Evolutionary conservation across 2,797 vertebrate genomes (phyloP), one percentile per base, ranked within the genome.

Genomic region (Notolabrus celidotus): DNA sequence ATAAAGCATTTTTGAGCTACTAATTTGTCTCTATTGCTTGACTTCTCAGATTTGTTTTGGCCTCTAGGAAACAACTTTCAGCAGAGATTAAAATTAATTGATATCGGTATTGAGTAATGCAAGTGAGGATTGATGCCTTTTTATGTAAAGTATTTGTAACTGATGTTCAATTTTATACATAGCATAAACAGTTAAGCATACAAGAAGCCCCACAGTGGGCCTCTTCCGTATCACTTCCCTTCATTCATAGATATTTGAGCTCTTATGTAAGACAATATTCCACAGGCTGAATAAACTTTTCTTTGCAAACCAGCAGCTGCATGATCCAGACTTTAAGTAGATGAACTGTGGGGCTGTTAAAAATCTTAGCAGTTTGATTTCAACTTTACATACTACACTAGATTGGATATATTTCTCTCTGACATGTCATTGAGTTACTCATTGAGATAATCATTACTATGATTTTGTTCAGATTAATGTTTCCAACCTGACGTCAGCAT

Each of bases 1-100:
- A 89, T 92, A 89, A 90, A 90, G 80, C 57, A 52, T 50, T 84
- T 88, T 88, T 86, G 77, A 71, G 67, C 62, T 87, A 81, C 34
- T 42, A 11, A 39, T 43, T 50, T 79, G 25, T 61, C 34, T 51
- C 63, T 52, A 7, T 74, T 71, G 20, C 33, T 60, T 61, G 20
- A 51, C 6, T 50, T 71, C 7, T 46, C 22, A 15, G 45, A 46
- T 23, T 46, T 22, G 20, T 46, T 46, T 14, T 46, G 7, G 41
- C 4, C n/a, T 8, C 5, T 42, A 14, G 7, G 10, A 0, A 10
- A 39, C 60, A 17, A 36, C 29, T 17, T 27, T 16, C 54, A 23
- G 2, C 25, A 23, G 36, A 31, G 25, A 8, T 11, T 8, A 8
- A 9, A 34, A 34, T 3, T 9, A 27, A 6, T 3, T 27, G 27